Conservation (phyloP, 2,888 invertebrate genomes). For the Lepas anatifera region DNA sequence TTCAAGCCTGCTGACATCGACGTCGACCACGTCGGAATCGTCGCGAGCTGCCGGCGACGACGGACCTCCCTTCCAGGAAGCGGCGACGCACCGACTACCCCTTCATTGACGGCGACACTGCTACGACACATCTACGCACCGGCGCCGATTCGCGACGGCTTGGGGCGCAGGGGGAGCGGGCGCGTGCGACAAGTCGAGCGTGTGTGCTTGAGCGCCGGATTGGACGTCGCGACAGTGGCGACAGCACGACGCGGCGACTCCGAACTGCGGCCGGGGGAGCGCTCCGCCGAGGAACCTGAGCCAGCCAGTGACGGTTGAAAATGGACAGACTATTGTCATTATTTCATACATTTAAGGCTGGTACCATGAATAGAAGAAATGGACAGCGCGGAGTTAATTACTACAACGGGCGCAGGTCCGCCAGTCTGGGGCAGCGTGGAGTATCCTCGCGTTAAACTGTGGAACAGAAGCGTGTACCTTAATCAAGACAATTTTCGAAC, state of each 20-base stretch:
- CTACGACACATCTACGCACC: slow-evolving; percentile 1
- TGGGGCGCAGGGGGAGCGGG: neutral
- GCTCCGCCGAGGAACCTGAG: too few species aligned
- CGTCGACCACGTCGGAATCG: neutral
- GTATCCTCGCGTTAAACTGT: too few species aligned
- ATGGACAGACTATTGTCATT: too few species aligned
- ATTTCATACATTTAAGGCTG: too few species aligned
- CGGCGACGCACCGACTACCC: neutral
- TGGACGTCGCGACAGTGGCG: neutral
- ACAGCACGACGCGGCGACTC: neutral
- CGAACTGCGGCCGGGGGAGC: neutral
- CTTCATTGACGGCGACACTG: neutral
- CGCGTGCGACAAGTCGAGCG: neutral
- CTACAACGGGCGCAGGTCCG: too few species aligned
- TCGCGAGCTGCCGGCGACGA: neutral
- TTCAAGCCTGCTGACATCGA: too few species aligned
- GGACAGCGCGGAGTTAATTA: too few species aligned
- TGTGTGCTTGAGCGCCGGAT: neutral
- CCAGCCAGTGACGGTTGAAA: too few species aligned
- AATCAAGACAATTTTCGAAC: too few species aligned
- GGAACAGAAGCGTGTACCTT: too few species aligned
- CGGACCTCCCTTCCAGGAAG: neutral
- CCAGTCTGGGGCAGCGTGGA: too few species aligned
- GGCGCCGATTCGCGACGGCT: neutral
- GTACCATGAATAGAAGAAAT: too few species aligned